A percentile compares a stretch with the other conserved stretches of the same genome.
Conservation (phyloP, 2,797 vertebrate genomes). For the Pyrrhura leucotis region DNA sequence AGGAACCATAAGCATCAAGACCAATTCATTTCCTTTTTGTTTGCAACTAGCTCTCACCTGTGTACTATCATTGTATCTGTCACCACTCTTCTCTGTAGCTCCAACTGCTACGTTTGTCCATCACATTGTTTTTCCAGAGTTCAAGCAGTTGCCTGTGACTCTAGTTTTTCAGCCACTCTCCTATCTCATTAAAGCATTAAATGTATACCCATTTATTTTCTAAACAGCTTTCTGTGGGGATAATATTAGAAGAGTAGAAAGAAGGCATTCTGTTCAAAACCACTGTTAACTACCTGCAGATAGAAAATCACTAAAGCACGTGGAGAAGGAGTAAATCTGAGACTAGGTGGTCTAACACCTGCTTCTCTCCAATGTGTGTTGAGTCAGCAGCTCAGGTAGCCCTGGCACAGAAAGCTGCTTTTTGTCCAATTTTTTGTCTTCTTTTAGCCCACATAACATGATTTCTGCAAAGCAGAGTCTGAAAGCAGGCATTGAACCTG, state of each 20-base stretch:
- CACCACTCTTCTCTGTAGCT: background rate
- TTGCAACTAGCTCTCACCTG: background rate
- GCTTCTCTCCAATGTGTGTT: background rate
- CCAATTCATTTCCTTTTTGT: background rate
- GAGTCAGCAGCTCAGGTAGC: background rate
- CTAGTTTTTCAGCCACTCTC: background rate
- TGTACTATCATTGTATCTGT: background rate
- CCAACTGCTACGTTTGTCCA: background rate
- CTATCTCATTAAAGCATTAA: background rate
- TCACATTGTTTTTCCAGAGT: background rate
- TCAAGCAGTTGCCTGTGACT: background rate
- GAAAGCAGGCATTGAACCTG: conserved; percentile 10
- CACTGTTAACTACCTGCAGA: background rate
- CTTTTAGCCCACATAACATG: background rate
- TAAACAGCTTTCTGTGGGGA: conserved; percentile 3
- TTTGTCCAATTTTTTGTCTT: background rate
- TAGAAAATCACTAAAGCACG: background rate
- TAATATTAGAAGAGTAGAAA: conserved; percentile 1
- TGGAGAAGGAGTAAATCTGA: background rate
- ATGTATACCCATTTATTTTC: background rate
- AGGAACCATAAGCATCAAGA: background rate
- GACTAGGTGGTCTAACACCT: background rate
- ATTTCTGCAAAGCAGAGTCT: background rate
- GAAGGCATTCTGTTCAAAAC: background rate
- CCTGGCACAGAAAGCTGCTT: background rate